These are phyloP conservation scores for Euura saliciscinereae DNA, from an alignment of 1,140 invertebrate species.

Conservation along the genomic window DNA sequence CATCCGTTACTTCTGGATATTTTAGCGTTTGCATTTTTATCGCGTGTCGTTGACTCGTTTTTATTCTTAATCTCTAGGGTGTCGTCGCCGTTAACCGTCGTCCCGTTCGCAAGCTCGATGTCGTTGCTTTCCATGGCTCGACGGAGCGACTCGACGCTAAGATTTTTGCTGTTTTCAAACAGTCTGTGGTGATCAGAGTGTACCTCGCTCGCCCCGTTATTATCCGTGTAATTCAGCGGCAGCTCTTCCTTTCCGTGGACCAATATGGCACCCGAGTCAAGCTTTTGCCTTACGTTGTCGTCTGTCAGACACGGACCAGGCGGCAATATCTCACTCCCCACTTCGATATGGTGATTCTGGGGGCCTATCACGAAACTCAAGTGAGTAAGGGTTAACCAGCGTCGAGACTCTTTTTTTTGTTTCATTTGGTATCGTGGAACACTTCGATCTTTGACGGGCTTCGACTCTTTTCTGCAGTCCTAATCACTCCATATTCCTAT, in stretches of 20 bases:
- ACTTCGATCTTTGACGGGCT: no score
- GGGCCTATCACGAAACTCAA: conserved; percentile 45
- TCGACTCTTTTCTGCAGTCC: no score
- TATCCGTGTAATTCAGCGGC: conserved; percentile 51
- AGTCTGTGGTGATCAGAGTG: conserved; percentile 27
- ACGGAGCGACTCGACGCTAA: neutral
- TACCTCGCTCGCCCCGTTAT: conserved; percentile 27
- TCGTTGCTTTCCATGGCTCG: neutral
- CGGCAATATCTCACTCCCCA: conserved; percentile 54
- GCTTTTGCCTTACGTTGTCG: conserved; percentile 53
- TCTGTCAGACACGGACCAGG: conserved; percentile 43
- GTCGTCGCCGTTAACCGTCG: conserved; percentile 19
- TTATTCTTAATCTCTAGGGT: conserved; percentile 13
- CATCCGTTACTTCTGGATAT: conserved; percentile 19
- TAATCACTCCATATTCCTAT: no score
- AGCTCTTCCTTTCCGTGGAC: conserved; percentile 75
- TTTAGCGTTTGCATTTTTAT: conserved; percentile 51
- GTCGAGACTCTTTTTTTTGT: neutral
- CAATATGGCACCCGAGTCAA: conserved; percentile 52
- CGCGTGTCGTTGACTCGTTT: conserved; percentile 26
- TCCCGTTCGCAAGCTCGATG: neutral
- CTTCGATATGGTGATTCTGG: conserved; percentile 51
- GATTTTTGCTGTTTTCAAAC: conserved; percentile 25
- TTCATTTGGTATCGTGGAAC: neutral
- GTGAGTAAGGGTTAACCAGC: neutral